phyloP scores from a whole-genome alignment of 2,113 vertebrate species.

The Sylvietta virens region DNA sequence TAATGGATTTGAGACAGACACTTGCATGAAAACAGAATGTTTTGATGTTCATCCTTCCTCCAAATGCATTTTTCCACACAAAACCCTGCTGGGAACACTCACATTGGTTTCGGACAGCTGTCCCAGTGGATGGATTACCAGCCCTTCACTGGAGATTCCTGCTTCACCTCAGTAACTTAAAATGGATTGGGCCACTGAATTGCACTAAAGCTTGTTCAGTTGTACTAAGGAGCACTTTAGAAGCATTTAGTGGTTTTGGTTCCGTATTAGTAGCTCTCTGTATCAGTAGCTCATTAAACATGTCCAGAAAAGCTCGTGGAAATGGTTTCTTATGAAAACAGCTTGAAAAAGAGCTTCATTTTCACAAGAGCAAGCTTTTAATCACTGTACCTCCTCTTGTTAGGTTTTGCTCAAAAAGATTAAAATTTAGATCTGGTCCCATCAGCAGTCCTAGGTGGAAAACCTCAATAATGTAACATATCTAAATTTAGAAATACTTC shows the following conservation, averaged over 20 bases:
- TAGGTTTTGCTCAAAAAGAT: neutral
- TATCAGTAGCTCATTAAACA: neutral
- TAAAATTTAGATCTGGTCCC: neutral
- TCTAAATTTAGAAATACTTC: neutral
- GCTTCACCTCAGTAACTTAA: neutral
- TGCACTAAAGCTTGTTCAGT: neutral
- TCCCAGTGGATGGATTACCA: neutral
- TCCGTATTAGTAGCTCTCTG: neutral
- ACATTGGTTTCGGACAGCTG: rapidly evolving
- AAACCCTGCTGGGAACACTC: neutral
- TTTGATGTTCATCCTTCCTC: neutral
- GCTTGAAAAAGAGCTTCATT: neutral
- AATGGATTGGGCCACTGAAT: neutral
- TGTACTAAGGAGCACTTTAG: neutral
- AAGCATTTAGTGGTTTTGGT: neutral
- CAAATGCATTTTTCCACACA: neutral
- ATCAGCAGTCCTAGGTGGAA: neutral
- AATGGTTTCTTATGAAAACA: neutral
- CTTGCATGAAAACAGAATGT: neutral
- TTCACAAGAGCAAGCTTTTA: neutral
- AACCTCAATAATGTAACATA: neutral
- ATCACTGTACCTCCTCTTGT: neutral
- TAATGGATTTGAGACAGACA: neutral
- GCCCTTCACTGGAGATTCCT: neutral
- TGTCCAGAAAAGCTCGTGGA: neutral